Conservation (phyloP, 1,140 invertebrate species). For the Zaprionus kolodkinae region DNA sequence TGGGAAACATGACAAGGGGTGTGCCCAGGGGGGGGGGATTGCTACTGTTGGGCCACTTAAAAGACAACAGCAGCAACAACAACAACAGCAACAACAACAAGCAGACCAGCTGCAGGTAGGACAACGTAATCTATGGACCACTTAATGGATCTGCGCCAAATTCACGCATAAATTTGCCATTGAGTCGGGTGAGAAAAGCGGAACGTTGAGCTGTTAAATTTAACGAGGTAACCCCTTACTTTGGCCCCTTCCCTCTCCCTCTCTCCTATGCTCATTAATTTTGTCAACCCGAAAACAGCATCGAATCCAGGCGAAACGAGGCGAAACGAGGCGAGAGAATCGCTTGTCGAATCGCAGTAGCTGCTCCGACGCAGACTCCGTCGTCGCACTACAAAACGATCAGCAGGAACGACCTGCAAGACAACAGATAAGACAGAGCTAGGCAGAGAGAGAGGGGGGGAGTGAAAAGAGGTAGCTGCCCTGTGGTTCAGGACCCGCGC, state of each 20-base stretch:
- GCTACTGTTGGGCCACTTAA: slow-evolving; percentile 58
- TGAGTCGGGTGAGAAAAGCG: slow-evolving; percentile 57
- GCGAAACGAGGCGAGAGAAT: no score
- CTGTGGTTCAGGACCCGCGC: slow-evolving; percentile 71
- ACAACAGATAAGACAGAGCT: slow-evolving; percentile 55
- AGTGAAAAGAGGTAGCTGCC: slow-evolving; percentile 2
- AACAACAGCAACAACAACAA: slow-evolving; percentile 1
- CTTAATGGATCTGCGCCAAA: slow-evolving; percentile 83
- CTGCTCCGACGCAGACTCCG: slow-evolving; percentile 58
- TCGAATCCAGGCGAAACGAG: neutral
- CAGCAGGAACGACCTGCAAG: slow-evolving; percentile 35
- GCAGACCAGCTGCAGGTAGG: slow-evolving; percentile 4
- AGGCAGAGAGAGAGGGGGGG: slow-evolving; percentile 10
- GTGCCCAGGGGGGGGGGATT: slow-evolving; percentile 12
- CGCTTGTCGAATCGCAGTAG: slow-evolving; percentile 70
- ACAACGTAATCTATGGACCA: slow-evolving; percentile 74
- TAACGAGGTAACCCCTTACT: slow-evolving; percentile 57
- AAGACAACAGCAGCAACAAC: slow-evolving; percentile 32
- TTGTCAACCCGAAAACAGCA: slow-evolving; percentile 72
- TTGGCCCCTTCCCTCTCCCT: neutral
- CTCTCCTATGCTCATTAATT: slow-evolving; percentile 64
- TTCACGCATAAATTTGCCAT: slow-evolving; percentile 79
- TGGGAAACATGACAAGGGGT: slow-evolving; percentile 44
- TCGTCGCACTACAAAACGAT: slow-evolving; percentile 78
- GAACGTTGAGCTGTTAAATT: slow-evolving; percentile 74